Base-by-base conservation (phyloP, 2,888 invertebrate genomes). In the Stomorhina lunata region DNA sequence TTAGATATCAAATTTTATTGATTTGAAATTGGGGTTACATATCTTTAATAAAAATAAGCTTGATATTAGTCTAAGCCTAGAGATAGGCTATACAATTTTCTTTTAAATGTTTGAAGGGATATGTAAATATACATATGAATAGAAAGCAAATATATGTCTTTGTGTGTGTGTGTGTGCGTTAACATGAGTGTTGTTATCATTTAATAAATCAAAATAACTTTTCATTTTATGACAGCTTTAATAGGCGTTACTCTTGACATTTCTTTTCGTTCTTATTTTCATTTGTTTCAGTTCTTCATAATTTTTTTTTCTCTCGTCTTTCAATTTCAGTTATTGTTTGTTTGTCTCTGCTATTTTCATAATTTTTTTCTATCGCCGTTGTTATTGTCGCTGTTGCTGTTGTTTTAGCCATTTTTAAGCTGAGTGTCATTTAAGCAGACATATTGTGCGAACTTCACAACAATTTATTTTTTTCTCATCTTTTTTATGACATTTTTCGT, bases 191-290 rank as follows among this genome's bases (percentile, higher is more conserved):
- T 29, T 69, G 50, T 69, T 83, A 86, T 85, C 87, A 85, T 87
- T 89, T 86, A 88, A 88, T 88, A 88, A 89, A 88, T 88, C 88
- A 88, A 88, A 88, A 88, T 86, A 86, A 87, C 84, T 87, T 87
- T 87, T 86, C 85, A 86, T 87, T 87, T 86, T 80, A 73, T 83
- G 80, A 80, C 79, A 80, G 80, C 68, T 76, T 80, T 83, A 73
- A 80, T 73, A 83, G 80, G 83, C 83, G 83, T 80, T 77, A 66
- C 83, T 77, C 72, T 76, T 80, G 72, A 83, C 80, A 72, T 77
- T 72, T 66, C 40, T 57, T 59, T 61, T 63, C 75, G 15, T 43
- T 82, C 27, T 15, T 17, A 45, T 68, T 69, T 32, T 68, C 48
- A 68, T 76, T 71, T 73, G 20, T 32, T 37, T 63, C 69, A 50